Conservation (phyloP, 1,140 invertebrate genomes). For the Drosophila pectinifera region DNA sequence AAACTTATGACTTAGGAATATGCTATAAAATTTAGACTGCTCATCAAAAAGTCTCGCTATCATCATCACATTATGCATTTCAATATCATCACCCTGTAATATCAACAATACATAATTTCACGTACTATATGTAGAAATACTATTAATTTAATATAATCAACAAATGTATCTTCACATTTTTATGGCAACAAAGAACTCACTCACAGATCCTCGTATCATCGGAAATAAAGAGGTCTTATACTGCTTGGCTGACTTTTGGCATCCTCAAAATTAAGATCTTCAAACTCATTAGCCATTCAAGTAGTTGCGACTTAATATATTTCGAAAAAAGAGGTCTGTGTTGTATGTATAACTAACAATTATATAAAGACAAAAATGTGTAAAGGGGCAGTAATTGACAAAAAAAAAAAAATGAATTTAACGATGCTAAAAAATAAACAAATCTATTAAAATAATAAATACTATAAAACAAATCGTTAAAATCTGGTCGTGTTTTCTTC, state of each 20-base stretch:
- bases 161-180: constrained; percentile 21
- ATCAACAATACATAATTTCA: constrained; percentile 16
- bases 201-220: constrained; percentile 6
- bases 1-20: constrained; percentile 25
- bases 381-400: constrained; percentile 33
- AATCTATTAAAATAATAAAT: background rate
- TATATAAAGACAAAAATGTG: constrained; percentile 24
- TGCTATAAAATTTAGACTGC: constrained; percentile 40
- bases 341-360: constrained; percentile 11
- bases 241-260: constrained; percentile 42
- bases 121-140: constrained; percentile 36
- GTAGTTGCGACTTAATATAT: constrained; percentile 12
- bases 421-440: background rate
- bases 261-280: constrained; percentile 53
- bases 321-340: background rate
- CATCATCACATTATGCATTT: constrained; percentile 43
- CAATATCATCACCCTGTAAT: constrained; percentile 1
- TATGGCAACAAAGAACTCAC: constrained; percentile 1
- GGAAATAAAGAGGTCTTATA: background rate
- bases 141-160: constrained; percentile 32
- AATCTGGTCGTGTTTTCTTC: no score
- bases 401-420: constrained; percentile 35
- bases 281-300: constrained; percentile 30
- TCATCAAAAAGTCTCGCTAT: constrained; percentile 29
- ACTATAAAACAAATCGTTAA: background rate